Evolutionary conservation across 2,113 vertebrate genomes (phyloP), one percentile per base, ranked within the genome.

Genomic region (Deroptyus accipitrinus): DNA sequence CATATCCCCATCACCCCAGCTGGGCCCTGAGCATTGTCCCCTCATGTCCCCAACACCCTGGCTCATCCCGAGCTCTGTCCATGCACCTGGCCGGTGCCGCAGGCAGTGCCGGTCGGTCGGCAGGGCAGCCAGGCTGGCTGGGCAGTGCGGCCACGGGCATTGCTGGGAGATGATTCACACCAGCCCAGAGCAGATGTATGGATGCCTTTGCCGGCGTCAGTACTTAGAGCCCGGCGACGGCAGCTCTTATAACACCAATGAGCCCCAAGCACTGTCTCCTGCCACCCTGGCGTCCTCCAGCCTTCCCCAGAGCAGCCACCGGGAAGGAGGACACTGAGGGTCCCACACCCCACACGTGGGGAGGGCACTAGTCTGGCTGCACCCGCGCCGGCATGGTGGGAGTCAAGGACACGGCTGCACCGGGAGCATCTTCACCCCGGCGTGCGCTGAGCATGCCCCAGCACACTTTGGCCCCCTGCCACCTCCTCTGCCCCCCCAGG

Each of bases 91-190:
- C 31, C 13, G 31, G 62, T 28, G 49, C 64, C 4, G 6, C 7
- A 20, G 88, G 73, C 78, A 68, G 35, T 2, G 12, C n/a, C 1
- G 11, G 52, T 18, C 49, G 3, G 59, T 3, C 55, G 20, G 77
- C 27, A 11, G 80, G 70, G 80, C 90, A 86, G 94, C 69, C 70
- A 4, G 55, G 62, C 70, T 18, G 88, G 91, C 94, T 61, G 95
- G 67, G 51, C 89, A 78, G 83, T 4, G 13, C 1, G 61, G 74
- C 85, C 83, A 46, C 7, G 11, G 83, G 86, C 94, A 68, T 73
- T 61, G 79, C 93, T 88, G 91, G 57, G 41, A 75, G 57, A 94
- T 96, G 96, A 95, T 94, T 96, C 96, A 96, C 44, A 18, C 31
- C 68, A 19, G 95, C 94, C 94, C 8, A 12, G 19, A 90, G 94